phyloP scores from a whole-genome alignment of 2,797 vertebrate genomes.

The Simalia tracyae region DNA sequence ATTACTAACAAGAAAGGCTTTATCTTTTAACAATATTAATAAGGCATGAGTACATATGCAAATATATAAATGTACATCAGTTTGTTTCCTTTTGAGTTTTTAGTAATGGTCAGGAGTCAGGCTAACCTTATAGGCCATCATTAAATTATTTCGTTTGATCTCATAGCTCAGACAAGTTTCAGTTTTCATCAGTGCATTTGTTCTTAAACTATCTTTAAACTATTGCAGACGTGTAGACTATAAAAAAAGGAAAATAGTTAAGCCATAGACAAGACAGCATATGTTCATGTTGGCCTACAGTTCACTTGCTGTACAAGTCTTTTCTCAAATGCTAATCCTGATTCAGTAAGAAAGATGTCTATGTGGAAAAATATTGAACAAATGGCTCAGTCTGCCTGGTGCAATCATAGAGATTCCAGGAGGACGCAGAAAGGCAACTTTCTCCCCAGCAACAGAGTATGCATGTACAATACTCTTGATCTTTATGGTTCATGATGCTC shows the following conservation, averaged over 20 bases:
- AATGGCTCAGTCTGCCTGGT: neutral
- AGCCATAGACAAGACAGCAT: neutral
- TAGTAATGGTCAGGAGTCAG: neutral
- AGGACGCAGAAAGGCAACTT: neutral
- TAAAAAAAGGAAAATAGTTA: neutral
- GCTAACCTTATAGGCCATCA: slow-evolving; percentile 7
- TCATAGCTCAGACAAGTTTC: slow-evolving; percentile 9
- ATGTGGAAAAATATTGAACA: neutral
- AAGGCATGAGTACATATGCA: neutral
- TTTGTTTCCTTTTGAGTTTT: neutral
- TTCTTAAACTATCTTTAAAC: neutral
- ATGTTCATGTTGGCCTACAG: neutral
- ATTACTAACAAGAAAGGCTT: slow-evolving; percentile 2
- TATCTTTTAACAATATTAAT: slow-evolving; percentile 17
- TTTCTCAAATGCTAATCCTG: neutral
- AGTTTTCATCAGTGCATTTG: neutral
- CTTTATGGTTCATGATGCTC: neutral
- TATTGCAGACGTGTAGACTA: neutral
- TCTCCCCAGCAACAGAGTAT: neutral
- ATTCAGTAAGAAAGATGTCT: neutral
- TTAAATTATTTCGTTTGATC: slow-evolving; percentile 28
- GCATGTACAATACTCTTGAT: neutral
- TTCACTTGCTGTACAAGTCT: neutral
- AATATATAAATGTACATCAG: neutral
- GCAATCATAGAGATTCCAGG: neutral